These are phyloP conservation scores for Spodoptera exigua DNA, from an alignment of 2,888 invertebrate species.

Conservation along the genomic window DNA sequence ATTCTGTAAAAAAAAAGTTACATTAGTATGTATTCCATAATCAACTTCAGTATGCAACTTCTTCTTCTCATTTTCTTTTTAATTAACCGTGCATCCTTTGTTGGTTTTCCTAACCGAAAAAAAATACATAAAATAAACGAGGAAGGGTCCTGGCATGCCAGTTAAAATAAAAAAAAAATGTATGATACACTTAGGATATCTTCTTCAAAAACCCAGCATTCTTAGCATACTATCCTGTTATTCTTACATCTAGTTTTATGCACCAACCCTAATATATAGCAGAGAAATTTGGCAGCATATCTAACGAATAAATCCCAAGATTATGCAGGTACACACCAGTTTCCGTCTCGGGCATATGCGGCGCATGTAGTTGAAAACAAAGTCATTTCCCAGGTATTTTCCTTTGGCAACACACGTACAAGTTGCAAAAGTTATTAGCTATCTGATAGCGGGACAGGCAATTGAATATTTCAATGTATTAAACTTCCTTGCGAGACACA, in stretches of 20 bases:
- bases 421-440: constrained; percentile 68
- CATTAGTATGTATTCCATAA: too few relatives aligned
- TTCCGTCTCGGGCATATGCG: constrained; percentile 51
- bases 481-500: constrained; percentile 48
- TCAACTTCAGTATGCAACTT: too few relatives aligned
- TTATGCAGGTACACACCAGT: constrained; percentile 36
- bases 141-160: too few relatives aligned
- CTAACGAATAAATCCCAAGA: constrained; percentile 53
- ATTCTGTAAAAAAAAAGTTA: too few relatives aligned
- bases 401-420: constrained; percentile 63
- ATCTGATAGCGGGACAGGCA: constrained; percentile 68
- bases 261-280: constrained; percentile 10
- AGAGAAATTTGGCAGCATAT: constrained; percentile 34
- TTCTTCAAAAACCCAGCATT: too few relatives aligned
- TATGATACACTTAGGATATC: too few relatives aligned
- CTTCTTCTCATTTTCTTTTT: too few relatives aligned
- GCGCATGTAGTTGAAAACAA: constrained; percentile 65
- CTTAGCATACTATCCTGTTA: too few relatives aligned
- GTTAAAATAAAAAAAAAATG: too few relatives aligned
- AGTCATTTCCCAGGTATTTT: constrained; percentile 67
- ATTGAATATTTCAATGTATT: constrained; percentile 72
- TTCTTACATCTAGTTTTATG: constrained; percentile 7
- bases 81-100: too few relatives aligned
- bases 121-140: too few relatives aligned
- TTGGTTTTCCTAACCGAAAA: too few relatives aligned